Conservation (phyloP, 2,888 invertebrate genomes). For the Helleia helle region DNA sequence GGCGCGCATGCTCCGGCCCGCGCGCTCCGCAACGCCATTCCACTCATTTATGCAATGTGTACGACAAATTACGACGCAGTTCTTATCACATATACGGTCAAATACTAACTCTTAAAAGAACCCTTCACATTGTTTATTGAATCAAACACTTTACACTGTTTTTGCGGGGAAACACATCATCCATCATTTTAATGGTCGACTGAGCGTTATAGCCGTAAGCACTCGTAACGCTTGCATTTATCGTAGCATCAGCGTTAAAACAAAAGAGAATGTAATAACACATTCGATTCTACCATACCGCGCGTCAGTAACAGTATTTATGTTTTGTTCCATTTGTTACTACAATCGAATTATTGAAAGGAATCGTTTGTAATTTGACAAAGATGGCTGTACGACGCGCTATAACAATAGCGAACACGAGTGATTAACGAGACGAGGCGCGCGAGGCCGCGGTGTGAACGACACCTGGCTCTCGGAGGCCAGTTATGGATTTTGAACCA, state of each 20-base stretch:
- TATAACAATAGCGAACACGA: slow-evolving; percentile 71
- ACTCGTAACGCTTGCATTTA: slow-evolving; percentile 66
- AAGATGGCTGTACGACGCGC: slow-evolving; percentile 71
- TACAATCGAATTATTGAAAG: slow-evolving; percentile 54
- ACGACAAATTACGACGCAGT: slow-evolving; percentile 69
- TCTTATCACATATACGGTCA: slow-evolving; percentile 53
- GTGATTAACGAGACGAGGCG: slow-evolving; percentile 72
- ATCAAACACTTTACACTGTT: slow-evolving; percentile 61
- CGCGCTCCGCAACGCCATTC: slow-evolving; percentile 73
- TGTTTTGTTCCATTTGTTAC: slow-evolving; percentile 56
- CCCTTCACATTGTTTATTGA: slow-evolving; percentile 62
- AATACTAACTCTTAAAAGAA: slow-evolving; percentile 56
- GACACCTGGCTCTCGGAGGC: slow-evolving; percentile 73
- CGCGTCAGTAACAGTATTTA: slow-evolving; percentile 40
- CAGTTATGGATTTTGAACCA: slow-evolving; percentile 74
- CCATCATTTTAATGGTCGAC: slow-evolving; percentile 69
- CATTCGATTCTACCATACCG: slow-evolving; percentile 45
- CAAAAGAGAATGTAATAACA: slow-evolving; percentile 68
- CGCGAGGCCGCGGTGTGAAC: slow-evolving; percentile 75
- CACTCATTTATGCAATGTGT: slow-evolving; percentile 71
- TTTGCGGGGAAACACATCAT: slow-evolving; percentile 65
- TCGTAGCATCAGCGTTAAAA: slow-evolving; percentile 61
- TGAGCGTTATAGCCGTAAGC: slow-evolving; percentile 58
- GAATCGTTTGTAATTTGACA: slow-evolving; percentile 68
- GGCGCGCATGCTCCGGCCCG: slow-evolving; percentile 71